These are phyloP conservation scores for Protobothrops mucrosquamatus DNA, from an alignment of 2,113 vertebrate species.

Conservation along the genomic window DNA sequence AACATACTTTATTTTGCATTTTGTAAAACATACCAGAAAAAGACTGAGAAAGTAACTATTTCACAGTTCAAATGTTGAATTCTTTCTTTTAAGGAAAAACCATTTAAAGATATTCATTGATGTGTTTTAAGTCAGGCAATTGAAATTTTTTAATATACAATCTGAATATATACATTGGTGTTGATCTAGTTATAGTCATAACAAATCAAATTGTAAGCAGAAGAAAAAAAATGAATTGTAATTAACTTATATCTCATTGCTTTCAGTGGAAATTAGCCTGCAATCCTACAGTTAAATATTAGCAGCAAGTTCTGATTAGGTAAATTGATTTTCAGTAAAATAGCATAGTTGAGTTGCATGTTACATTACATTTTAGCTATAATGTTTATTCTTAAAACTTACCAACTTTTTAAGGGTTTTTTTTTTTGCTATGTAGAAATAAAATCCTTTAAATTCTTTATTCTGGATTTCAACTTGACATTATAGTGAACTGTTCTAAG, in stretches of 20 bases:
- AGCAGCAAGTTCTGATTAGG: neutral
- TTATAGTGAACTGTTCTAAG: conserved; percentile 10
- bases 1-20: neutral
- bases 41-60: neutral
- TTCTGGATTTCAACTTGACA: neutral
- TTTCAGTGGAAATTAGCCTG: neutral
- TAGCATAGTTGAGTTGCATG: neutral
- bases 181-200: neutral
- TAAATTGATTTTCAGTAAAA: neutral
- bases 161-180: neutral
- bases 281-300: neutral
- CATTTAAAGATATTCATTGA: neutral
- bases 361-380: neutral
- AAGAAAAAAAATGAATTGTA: neutral
- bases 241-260: neutral
- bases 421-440: conserved; percentile 1
- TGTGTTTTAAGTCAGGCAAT: neutral
- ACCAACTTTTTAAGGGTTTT: neutral
- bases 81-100: neutral
- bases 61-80: neutral
- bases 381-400: neutral
- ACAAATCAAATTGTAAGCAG: neutral
- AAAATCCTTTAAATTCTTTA: neutral
- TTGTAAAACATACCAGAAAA: neutral
- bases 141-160: neutral